Conservation (phyloP, 2,888 invertebrate species). For the Strigamia crassipes region DNA sequence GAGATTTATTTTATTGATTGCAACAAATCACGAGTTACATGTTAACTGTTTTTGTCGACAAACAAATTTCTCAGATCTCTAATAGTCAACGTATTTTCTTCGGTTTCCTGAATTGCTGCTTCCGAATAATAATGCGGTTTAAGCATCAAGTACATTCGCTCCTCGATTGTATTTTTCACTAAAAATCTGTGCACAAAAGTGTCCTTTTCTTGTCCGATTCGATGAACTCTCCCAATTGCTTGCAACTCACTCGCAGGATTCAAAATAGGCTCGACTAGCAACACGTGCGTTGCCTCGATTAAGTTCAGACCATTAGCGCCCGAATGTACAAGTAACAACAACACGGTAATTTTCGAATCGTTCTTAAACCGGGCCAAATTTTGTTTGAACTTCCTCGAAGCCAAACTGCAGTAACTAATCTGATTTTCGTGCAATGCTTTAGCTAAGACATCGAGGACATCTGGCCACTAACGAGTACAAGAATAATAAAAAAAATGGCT, state of each 20-base stretch:
- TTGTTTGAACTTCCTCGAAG: slow-evolving; percentile 58
- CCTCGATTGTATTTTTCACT: slow-evolving; percentile 72
- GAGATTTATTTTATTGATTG: neutral
- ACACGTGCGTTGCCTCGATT: slow-evolving; percentile 76
- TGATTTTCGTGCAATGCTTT: slow-evolving; percentile 65
- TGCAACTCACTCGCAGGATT: slow-evolving; percentile 75
- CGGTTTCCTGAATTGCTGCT: slow-evolving; percentile 43
- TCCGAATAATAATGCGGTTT: slow-evolving; percentile 46
- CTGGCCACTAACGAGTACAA: slow-evolving; percentile 60
- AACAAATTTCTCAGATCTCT: slow-evolving; percentile 54
- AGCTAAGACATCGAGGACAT: slow-evolving; percentile 62
- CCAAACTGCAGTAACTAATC: slow-evolving; percentile 62
- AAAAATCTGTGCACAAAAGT: slow-evolving; percentile 70
- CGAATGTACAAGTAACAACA: slow-evolving; percentile 70
- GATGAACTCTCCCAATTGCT: slow-evolving; percentile 76
- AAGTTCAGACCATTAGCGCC: slow-evolving; percentile 80
- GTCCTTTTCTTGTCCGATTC: slow-evolving; percentile 77
- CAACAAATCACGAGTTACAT: neutral
- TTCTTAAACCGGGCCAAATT: slow-evolving; percentile 57
- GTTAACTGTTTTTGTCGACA: slow-evolving; percentile 13
- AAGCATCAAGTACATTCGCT: slow-evolving; percentile 65
- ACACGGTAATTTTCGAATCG: slow-evolving; percentile 58
- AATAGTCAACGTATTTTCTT: slow-evolving; percentile 54
- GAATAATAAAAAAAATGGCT: neutral
- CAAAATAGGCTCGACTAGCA: slow-evolving; percentile 74